Evolutionary conservation across 2,797 vertebrate genomes (phyloP).

Genomic region (Tiaroga cobitis): DNA sequence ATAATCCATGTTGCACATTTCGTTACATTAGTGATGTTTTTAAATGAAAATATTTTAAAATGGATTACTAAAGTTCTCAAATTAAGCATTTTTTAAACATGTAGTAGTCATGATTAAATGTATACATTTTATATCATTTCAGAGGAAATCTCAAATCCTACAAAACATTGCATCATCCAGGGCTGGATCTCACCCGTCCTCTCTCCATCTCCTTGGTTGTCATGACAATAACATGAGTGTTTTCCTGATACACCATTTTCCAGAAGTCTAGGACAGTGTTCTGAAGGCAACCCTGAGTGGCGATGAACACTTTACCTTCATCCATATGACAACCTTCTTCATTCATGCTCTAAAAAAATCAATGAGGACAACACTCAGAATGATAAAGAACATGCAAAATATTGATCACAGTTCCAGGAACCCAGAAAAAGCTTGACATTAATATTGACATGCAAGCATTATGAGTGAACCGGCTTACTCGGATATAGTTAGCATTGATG

Average conservation of each 20-base stretch:
- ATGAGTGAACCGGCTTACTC: constrained; percentile 70
- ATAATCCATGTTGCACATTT: background rate
- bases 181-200: constrained; percentile 78
- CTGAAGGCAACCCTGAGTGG: constrained; percentile 89
- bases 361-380: background rate
- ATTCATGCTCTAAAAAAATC: constrained; percentile 74
- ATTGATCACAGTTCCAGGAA: constrained; percentile 14
- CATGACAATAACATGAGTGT: constrained; percentile 87
- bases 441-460: background rate
- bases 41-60: background rate
- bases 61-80: background rate
- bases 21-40: background rate
- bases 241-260: constrained; percentile 91
- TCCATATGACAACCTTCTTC: constrained; percentile 81
- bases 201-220: constrained; percentile 88
- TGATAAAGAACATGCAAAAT: constrained; percentile 1
- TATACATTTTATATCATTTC: too few relatives aligned
- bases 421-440: background rate
- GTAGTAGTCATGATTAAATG: background rate
- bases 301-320: constrained; percentile 85
- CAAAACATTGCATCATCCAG: constrained; percentile 11
- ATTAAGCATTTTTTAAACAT: background rate
- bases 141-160: background rate
- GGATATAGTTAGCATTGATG: constrained; percentile 91
- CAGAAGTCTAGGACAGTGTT: constrained; percentile 87